A percentile compares a stretch with the other conserved stretches of the same genome.
Conservation (phyloP, 2,888 invertebrate species). For the Drosophila lutescens region DNA sequence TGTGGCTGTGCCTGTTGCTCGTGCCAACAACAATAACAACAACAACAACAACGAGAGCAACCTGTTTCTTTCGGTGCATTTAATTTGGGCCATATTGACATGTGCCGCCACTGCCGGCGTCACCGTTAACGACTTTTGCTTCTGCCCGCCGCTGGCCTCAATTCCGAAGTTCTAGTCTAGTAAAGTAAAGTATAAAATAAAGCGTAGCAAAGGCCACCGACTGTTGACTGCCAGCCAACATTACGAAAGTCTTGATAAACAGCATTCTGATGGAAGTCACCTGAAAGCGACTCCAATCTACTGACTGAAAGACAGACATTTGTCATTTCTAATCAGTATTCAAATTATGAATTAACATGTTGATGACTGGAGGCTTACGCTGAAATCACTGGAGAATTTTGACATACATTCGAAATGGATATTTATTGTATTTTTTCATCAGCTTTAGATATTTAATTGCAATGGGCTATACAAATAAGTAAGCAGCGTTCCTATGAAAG, state of each 20-base stretch:
- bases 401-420: neutral
- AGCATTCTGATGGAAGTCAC: conserved; percentile 25
- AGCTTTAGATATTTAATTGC: neutral
- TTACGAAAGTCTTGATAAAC: conserved; percentile 45
- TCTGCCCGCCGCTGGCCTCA: conserved; percentile 50
- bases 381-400: neutral
- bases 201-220: conserved; percentile 37
- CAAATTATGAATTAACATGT: conserved; percentile 3
- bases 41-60: conserved; percentile 42
- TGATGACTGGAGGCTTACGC: neutral
- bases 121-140: conserved; percentile 60
- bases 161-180: conserved; percentile 58
- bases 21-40: conserved; percentile 54
- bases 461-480: neutral
- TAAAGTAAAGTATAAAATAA: conserved; percentile 20
- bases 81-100: conserved; percentile 77
- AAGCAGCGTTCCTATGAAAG: neutral
- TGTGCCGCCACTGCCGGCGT: conserved; percentile 55
- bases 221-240: conserved; percentile 30
- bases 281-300: conserved; percentile 2
- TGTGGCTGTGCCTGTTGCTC: conserved; percentile 63
- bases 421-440: neutral
- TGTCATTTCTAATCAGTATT: conserved; percentile 18
- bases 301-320: conserved; percentile 3
- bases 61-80: conserved; percentile 66